Base-by-base conservation (phyloP, 2,113 vertebrate species). In the Plecturocebus donacophilus region DNA sequence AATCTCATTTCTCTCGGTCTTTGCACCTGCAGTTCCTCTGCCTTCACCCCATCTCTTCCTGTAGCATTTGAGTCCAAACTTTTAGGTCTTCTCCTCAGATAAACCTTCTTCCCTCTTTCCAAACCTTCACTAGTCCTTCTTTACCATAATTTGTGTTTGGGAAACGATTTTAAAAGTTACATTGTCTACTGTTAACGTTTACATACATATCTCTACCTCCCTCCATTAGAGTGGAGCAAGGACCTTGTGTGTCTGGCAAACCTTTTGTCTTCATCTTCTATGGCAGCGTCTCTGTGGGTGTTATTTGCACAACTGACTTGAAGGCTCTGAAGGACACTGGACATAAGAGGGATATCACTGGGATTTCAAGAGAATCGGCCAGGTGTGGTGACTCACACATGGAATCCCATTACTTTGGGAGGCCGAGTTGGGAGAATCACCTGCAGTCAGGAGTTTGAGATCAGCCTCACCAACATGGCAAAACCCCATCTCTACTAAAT, bases 321-420 rank as follows among this genome's bases (percentile, higher is more conserved):
- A 40, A 58, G 14, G 6, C 21, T 81, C n/a, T 35, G 47, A 32
- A 54, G n/a, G 35, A 81, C 17, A 0, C 5, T 73, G 10, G 52
- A 47, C 30, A 1, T 58, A 14, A n/a, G 5, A 71, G 52, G 35
- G 21, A 47, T 1, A 4, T 19, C 12, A 47, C n/a, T 19, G 45
- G 9, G 2, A 76, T 17, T 27, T 58, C 9, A 47, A 54, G 23
- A 7, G 5, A 38, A 8, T 14, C 0, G 0, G 12, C 61, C 5
- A 5, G 27, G 27, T 30, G 27, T 30, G 61, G 27, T 64, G 61
- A 12, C 2, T 64, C 12, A 64, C 13, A 5, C 61, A 12, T 64
- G 27, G 5, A 30, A 64, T 30, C 61, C 61, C 5, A 13, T 12
- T 2, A 30, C 27, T 30, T 64, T 64, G 61, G 61, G 25, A 64